Conservation (phyloP, 2,888 invertebrate species). For the Atethmia centrago region DNA sequence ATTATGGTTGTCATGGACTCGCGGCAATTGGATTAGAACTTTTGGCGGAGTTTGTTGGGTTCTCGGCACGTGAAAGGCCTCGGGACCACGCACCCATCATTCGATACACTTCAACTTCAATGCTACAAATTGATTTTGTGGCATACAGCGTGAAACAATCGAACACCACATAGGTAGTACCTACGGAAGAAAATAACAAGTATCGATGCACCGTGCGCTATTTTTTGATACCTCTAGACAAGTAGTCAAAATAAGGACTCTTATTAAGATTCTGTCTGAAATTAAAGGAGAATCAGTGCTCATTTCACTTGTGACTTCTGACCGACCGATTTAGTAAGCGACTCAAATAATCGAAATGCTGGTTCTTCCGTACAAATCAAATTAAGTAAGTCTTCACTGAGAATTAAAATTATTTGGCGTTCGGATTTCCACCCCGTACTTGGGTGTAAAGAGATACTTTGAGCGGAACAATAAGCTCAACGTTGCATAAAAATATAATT, state of each 20-base stretch:
- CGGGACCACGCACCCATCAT: slow-evolving; percentile 70
- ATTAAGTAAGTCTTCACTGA: not conserved
- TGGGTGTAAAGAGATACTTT: not conserved
- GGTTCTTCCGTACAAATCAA: not conserved
- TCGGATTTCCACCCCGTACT: not conserved
- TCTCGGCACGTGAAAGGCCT: slow-evolving; percentile 75
- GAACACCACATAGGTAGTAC: not conserved
- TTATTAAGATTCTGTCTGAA: not conserved
- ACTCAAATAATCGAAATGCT: not conserved
- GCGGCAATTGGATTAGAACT: slow-evolving; percentile 84
- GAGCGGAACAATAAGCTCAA: not conserved
- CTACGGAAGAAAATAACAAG: not conserved
- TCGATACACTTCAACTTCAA: slow-evolving; percentile 73
- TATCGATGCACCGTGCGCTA: not conserved
- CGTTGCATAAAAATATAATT: too few species aligned
- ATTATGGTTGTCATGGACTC: slow-evolving; percentile 76
- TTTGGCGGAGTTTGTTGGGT: slow-evolving; percentile 82
- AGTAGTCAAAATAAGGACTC: not conserved
- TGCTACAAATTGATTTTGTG: slow-evolving; percentile 35
- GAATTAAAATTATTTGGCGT: not conserved
- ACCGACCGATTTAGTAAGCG: not conserved
- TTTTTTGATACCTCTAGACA: not conserved
- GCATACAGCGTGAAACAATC: not conserved
- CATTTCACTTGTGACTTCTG: not conserved
- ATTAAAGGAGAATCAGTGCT: not conserved